Percentiles rank a stretch among this genome's conserved stretches.
Conservation (phyloP, 2,888 invertebrate species). For the Epsilonema sp. region DNA sequence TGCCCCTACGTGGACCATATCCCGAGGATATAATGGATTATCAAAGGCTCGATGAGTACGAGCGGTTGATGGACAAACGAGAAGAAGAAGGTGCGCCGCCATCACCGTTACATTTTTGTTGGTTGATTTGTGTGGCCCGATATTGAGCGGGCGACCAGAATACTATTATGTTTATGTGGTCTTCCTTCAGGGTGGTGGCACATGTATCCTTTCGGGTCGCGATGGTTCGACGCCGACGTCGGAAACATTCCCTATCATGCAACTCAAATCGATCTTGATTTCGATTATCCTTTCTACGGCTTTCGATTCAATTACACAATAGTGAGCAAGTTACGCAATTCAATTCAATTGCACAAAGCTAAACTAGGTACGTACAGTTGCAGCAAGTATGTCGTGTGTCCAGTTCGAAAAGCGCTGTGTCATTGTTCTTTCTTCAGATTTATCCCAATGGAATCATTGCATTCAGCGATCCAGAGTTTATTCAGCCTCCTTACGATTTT, state of each 20-base stretch:
- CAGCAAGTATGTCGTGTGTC: too few species aligned
- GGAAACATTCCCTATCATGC: slow-evolving; percentile 13
- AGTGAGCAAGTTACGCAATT: too few species aligned
- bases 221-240: slow-evolving; percentile 12
- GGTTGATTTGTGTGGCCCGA: too few species aligned
- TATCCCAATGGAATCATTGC: slow-evolving; percentile 16
- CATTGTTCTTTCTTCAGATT: too few species aligned
- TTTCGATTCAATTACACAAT: slow-evolving; percentile 76
- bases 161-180: not conserved
- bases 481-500: slow-evolving; percentile 19
- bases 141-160: too few species aligned
- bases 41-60: slow-evolving; percentile 10
- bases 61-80: slow-evolving; percentile 10
- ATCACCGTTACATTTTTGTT: too few species aligned
- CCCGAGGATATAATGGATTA: too few species aligned
- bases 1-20: too few species aligned
- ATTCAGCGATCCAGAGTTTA: slow-evolving; percentile 16
- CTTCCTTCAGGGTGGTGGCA: slow-evolving; percentile 16
- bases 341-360: too few species aligned
- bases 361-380: too few species aligned
- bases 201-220: slow-evolving; percentile 15
- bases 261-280: slow-evolving; percentile 42
- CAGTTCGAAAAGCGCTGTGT: too few species aligned
- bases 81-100: slow-evolving; percentile 15
- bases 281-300: slow-evolving; percentile 75